These are phyloP conservation scores for Mycteria americana DNA, from an alignment of 2,797 vertebrate species.

Conservation along the genomic window DNA sequence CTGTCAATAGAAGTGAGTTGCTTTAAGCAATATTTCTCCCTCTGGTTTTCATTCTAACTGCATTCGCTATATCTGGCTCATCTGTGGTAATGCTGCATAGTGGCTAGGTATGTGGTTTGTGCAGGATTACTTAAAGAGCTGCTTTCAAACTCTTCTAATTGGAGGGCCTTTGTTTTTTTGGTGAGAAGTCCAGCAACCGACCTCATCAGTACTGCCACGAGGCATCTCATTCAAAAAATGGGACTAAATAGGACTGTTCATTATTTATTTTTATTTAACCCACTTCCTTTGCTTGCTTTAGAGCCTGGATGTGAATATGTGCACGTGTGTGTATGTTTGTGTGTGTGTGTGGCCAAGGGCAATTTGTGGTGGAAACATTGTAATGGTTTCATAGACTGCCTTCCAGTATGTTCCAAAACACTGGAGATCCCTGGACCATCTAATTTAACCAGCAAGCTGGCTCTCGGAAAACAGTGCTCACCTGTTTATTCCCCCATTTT, in stretches of 20 bases:
- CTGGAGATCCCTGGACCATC: not conserved
- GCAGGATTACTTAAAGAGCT: not conserved
- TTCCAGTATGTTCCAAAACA: not conserved
- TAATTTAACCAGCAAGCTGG: not conserved
- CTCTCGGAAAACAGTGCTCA: not conserved
- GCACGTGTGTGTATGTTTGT: too few relatives aligned
- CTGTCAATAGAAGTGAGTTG: conserved; percentile 68
- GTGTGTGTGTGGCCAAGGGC: not conserved
- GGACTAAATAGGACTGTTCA: not conserved
- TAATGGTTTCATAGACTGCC: not conserved
- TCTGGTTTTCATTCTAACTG: conserved; percentile 17
- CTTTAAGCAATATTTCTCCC: conserved; percentile 34
- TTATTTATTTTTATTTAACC: not conserved
- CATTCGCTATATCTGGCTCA: not conserved
- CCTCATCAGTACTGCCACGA: not conserved
- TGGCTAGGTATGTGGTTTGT: not conserved
- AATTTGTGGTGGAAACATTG: not conserved
- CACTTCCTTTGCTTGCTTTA: not conserved
- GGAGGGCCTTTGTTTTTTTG: not conserved
- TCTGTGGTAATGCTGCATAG: not conserved
- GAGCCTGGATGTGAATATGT: not conserved
- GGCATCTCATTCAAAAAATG: not conserved
- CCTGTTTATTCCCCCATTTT: not conserved
- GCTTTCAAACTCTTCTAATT: not conserved
- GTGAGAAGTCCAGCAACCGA: not conserved